phyloP scores from a whole-genome alignment of 2,888 invertebrate species.

The Mesorhabditis spiculigera region DNA sequence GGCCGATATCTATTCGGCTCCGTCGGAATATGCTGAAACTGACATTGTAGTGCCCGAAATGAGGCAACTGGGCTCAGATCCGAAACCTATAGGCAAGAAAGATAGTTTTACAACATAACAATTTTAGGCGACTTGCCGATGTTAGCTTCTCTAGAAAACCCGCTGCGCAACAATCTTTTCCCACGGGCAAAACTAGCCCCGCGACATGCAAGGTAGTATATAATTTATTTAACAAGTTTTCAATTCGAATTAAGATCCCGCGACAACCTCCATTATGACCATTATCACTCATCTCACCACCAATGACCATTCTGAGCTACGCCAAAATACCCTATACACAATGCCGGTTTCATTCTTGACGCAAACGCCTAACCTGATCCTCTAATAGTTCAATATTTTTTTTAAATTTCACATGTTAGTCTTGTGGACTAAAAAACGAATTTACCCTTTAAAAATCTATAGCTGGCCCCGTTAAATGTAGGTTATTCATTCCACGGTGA shows the following conservation, averaged over 20 bases:
- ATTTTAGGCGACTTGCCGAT: slow-evolving; percentile 2
- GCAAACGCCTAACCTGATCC: no score
- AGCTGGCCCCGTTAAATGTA: no score
- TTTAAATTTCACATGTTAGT: no score
- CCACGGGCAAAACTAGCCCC: slow-evolving; percentile 2
- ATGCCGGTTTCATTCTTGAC: no score
- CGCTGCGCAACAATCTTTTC: not conserved
- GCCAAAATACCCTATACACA: no score
- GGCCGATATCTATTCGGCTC: not conserved
- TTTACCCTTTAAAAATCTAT: no score
- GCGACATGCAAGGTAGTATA: not conserved
- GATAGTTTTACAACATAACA: not conserved
- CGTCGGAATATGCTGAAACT: slow-evolving; percentile 1
- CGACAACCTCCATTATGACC: not conserved
- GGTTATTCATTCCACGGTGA: no score
- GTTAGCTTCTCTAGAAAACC: not conserved
- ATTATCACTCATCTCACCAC: not conserved
- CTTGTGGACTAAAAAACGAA: no score
- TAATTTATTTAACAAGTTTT: not conserved
- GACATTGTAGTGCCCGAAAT: not conserved
- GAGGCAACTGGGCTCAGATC: not conserved
- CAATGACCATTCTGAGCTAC: not conserved
- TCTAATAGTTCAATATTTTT: no score
- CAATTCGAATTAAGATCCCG: not conserved
- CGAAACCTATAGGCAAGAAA: slow-evolving; percentile 1